Evolutionary conservation across 1,140 invertebrate genomes (phyloP).

Genomic region (Lepidurus packardi): DNA sequence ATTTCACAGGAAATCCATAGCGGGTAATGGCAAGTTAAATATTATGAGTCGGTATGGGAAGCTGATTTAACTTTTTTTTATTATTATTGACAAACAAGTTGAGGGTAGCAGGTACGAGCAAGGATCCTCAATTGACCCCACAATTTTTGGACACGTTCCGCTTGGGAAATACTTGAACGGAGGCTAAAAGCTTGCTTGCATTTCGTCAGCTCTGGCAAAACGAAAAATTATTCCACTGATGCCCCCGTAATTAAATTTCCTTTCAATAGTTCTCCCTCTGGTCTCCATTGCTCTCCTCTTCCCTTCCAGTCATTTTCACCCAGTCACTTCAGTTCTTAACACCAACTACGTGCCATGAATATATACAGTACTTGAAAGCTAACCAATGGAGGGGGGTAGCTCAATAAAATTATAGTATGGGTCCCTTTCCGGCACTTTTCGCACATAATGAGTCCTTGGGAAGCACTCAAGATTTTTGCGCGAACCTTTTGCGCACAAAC

Average conservation of each 20-base stretch:
- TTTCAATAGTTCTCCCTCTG: not conserved
- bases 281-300: not conserved
- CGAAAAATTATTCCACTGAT: slow-evolving; percentile 18
- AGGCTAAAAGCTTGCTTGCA: not conserved
- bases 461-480: not conserved
- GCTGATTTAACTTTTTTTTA: not conserved
- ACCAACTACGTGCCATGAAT: slow-evolving; percentile 12
- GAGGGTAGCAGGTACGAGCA: not conserved
- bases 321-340: not conserved
- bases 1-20: not conserved
- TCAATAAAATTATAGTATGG: not conserved
- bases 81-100: slow-evolving; percentile 16
- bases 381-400: not conserved
- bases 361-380: not conserved
- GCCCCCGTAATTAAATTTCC: not conserved
- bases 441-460: slow-evolving; percentile 12
- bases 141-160: not conserved
- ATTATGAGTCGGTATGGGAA: not conserved
- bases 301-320: slow-evolving; percentile 18
- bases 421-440: not conserved
- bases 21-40: not conserved
- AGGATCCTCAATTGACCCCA: not conserved
- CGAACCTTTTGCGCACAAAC: not conserved
- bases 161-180: not conserved
- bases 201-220: slow-evolving; percentile 5